Evolutionary conservation across 2,113 vertebrate species (phyloP).

Genomic region (Tyrannus savana): DNA sequence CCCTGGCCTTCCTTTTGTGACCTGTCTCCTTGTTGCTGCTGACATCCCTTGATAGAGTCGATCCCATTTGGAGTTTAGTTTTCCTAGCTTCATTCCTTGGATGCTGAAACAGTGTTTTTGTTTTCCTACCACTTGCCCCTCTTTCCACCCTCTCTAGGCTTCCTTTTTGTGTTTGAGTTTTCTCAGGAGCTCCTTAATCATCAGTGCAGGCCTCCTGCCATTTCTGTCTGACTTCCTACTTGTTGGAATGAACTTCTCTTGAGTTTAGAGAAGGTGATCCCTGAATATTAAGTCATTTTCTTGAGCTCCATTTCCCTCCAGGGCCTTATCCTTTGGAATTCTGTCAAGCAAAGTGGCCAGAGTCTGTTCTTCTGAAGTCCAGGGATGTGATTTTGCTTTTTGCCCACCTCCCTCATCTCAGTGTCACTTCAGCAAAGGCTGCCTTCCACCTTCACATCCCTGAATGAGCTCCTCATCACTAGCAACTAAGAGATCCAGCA

Average conservation of each 20-base stretch:
- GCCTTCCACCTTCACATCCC: background rate
- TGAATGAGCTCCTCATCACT: background rate
- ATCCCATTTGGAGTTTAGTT: background rate
- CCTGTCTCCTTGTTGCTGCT: background rate
- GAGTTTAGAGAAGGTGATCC: background rate
- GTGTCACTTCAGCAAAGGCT: background rate
- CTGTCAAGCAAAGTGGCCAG: background rate
- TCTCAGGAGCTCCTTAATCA: background rate
- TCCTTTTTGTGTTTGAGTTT: background rate
- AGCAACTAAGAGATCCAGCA: background rate
- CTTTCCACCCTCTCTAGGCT: background rate
- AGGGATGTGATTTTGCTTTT: background rate
- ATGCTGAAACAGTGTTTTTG: background rate
- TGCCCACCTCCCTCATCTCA: background rate
- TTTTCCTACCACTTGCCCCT: background rate
- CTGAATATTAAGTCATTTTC: background rate
- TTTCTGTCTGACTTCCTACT: background rate
- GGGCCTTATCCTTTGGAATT: background rate
- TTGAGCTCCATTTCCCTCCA: background rate
- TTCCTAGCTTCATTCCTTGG: background rate
- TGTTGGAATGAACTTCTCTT: background rate
- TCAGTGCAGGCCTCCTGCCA: background rate
- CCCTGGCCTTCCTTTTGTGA: background rate
- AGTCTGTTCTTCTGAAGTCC: background rate
- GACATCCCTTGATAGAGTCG: background rate